Percentiles rank a stretch among this genome's conserved stretches.
phyloP scores from a whole-genome alignment of 1,140 invertebrate species.

The Temnothorax curvispinosus region DNA sequence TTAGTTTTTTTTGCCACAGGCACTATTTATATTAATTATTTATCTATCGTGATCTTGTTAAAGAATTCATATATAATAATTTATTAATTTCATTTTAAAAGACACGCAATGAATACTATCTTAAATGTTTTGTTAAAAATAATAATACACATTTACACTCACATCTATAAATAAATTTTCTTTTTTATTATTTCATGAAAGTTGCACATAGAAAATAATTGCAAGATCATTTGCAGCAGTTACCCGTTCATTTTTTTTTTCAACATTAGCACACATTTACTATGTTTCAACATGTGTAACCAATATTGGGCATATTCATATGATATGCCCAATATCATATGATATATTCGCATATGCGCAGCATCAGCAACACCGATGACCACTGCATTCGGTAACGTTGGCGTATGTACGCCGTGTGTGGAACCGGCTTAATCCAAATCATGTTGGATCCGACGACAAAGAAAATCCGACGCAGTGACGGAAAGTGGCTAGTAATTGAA shows the following conservation, averaged over 20 bases:
- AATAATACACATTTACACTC: neutral
- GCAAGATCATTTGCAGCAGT: neutral
- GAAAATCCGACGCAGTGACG: conserved; percentile 41
- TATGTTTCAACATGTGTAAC: neutral
- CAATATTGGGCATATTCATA: neutral
- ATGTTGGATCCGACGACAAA: conserved; percentile 33
- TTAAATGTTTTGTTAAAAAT: neutral
- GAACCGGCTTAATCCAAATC: conserved; percentile 45
- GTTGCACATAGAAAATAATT: neutral
- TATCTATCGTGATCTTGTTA: neutral
- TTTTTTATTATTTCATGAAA: neutral
- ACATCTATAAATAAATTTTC: neutral
- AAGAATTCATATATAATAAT: neutral
- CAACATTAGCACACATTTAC: neutral
- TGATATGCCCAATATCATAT: neutral
- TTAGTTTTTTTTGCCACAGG: no score
- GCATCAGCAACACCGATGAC: neutral
- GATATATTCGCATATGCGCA: neutral
- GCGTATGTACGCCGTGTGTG: neutral
- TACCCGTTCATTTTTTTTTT: neutral
- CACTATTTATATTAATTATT: no score
- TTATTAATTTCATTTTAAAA: neutral
- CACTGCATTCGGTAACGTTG: neutral
- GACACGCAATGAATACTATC: neutral
- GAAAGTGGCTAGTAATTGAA: conserved; percentile 56